These are phyloP conservation scores for Nyleta sp. DNA, from an alignment of 2,888 invertebrate species.

Conservation along the genomic window DNA sequence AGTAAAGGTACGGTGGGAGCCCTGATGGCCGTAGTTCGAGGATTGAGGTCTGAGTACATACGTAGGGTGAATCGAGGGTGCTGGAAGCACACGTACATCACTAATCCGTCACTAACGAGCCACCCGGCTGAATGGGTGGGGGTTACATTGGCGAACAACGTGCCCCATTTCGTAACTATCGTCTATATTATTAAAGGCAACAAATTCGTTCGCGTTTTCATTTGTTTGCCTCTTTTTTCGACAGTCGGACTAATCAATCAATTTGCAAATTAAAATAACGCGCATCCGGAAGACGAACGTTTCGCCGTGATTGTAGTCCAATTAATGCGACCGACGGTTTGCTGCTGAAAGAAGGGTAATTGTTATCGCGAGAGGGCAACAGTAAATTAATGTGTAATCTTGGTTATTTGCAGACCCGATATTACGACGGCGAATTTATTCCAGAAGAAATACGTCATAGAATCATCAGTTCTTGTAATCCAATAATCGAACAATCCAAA, in stretches of 20 bases:
- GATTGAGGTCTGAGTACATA: conserved; percentile 75
- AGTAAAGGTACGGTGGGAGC: too few relatives aligned
- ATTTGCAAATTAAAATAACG: conserved; percentile 12
- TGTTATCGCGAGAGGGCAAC: too few relatives aligned
- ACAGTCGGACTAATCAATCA: conserved; percentile 2
- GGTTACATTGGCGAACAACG: conserved; percentile 68
- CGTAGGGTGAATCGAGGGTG: conserved; percentile 73
- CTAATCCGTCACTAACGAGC: conserved; percentile 85
- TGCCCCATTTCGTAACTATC: conserved; percentile 43
- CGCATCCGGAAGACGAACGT: not conserved
- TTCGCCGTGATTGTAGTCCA: conserved; percentile 1
- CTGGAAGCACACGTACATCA: conserved; percentile 82
- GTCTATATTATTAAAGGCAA: conserved; percentile 45
- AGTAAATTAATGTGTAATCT: conserved; percentile 2
- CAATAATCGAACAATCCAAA: conserved; percentile 58
- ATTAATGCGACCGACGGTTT: conserved; percentile 10
- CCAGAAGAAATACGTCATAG: conserved; percentile 36
- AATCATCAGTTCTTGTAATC: conserved; percentile 55
- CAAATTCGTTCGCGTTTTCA: conserved; percentile 23
- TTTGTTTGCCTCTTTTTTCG: not conserved
- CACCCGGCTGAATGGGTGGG: conserved; percentile 77
- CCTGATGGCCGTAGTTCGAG: conserved; percentile 67
- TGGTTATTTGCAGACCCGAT: not conserved
- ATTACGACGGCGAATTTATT: conserved; percentile 24
- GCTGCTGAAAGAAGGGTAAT: not conserved